Percentiles rank a stretch among this genome's conserved stretches.
Evolutionary conservation across 2,797 vertebrate genomes (phyloP).

Genomic region (Hafferia zeledoni): DNA sequence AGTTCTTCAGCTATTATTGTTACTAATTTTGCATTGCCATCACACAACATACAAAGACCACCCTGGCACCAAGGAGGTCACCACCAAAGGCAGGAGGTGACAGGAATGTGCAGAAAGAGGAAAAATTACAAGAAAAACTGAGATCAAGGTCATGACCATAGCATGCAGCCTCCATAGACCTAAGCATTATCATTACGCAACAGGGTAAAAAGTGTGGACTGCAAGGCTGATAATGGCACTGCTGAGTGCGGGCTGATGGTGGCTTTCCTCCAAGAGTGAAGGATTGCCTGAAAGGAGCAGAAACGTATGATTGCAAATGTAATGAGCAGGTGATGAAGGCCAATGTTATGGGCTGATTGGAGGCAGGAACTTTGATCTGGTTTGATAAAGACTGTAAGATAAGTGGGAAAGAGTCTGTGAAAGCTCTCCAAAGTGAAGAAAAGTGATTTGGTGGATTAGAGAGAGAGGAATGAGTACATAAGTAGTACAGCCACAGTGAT

Average conservation of each 20-base stretch:
- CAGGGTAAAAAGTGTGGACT: not conserved
- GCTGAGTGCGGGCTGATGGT: not conserved
- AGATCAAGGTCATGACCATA: not conserved
- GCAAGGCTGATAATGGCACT: not conserved
- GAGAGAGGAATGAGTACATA: not conserved
- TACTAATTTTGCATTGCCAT: not conserved
- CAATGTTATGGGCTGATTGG: slow-evolving; percentile 4
- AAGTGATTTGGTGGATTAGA: not conserved
- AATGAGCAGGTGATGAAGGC: slow-evolving; percentile 34
- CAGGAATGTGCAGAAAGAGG: not conserved
- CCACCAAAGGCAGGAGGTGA: not conserved
- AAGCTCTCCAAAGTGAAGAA: not conserved
- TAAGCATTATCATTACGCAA: not conserved
- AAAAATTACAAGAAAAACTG: not conserved
- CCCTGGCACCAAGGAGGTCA: not conserved
- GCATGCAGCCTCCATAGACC: not conserved
- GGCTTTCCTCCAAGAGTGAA: not conserved
- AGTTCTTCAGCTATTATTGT: not conserved
- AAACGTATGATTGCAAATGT: slow-evolving; percentile 11
- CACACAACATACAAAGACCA: not conserved
- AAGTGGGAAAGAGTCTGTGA: not conserved
- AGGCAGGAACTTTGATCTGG: slow-evolving; percentile 17
- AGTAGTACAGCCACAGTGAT: not conserved
- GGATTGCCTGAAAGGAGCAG: not conserved
- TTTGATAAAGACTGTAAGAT: not conserved